Evolutionary conservation across 2,888 invertebrate species (phyloP), one percentile per base, ranked within the genome.

Genomic region (Axea sp.): DNA sequence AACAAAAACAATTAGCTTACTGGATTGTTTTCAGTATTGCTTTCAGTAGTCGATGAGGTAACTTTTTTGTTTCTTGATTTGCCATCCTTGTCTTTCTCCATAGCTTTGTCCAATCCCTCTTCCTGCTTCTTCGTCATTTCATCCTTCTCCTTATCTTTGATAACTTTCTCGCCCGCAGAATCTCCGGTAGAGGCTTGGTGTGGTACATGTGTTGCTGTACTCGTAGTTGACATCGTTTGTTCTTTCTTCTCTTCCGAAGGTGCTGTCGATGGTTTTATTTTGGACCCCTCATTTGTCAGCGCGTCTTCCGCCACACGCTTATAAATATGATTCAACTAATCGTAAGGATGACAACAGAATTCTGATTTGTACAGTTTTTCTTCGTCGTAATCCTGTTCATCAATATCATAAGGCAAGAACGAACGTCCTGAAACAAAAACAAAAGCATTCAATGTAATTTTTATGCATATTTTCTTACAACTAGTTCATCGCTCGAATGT

Each of bases 41-140:
- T 37, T 2, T 49, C 51, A 0, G 17, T n/a, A n/a, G n/a, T n/a
- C n/a, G n/a, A n/a, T 1, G 39, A n/a, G 7, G 49, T 30, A 24
- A 62, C 12, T 22, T 62, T 62, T 14, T 64, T 64, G 11, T 7
- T 12, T 22, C 51, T 64, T 2, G 14, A 51, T 17, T 64, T 64
- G 33, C 37, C 8, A n/a, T n/a, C n/a, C n/a, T n/a, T n/a, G n/a
- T n/a, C n/a, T n/a, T n/a, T n/a, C 1, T 41, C 41, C 7, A 2
- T 22, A 7, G 22, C 24, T 24, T 41, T 31, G 2, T 53, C 62
- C 1, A 19, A 22, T 5, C 17, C 33, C 0, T 64, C 53, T 5
- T 53, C 64, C 19, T 53, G 41, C 7, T 45, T 65, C 14, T 43
- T 53, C 22, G 53, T 64, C 1, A n/a, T n/a, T n/a, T 64, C 14